Conservation (phyloP, 2,888 invertebrate species). For the Monopis laevigella region DNA sequence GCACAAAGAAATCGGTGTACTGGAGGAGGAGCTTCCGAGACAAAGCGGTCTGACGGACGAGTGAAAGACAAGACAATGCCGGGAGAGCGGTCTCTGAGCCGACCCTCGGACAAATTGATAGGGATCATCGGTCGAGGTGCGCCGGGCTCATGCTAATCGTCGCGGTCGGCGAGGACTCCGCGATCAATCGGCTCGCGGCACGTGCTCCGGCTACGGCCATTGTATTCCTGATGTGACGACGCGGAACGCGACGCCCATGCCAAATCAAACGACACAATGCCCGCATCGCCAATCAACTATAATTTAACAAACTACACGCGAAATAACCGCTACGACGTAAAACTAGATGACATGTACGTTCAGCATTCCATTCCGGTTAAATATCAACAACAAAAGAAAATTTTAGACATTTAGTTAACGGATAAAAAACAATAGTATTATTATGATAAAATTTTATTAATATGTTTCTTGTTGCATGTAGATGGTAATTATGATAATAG, state of each 20-base stretch:
- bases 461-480: slow-evolving; percentile 3
- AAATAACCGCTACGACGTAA: slow-evolving; percentile 34
- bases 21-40: slow-evolving; percentile 32
- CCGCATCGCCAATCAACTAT: slow-evolving; percentile 48
- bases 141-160: slow-evolving; percentile 48
- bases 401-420: too few species aligned
- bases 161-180: slow-evolving; percentile 34
- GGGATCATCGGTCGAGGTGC: slow-evolving; percentile 34
- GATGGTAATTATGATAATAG: too few species aligned
- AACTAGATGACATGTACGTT: slow-evolving; percentile 6
- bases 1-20: slow-evolving; percentile 31
- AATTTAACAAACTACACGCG: slow-evolving; percentile 41
- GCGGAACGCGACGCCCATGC: slow-evolving; percentile 51
- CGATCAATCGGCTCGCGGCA: slow-evolving; percentile 49
- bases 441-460: too few species aligned
- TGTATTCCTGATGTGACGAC: slow-evolving; percentile 51
- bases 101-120: slow-evolving; percentile 48
- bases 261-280: slow-evolving; percentile 54
- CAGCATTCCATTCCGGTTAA: too few species aligned
- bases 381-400: too few species aligned
- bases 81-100: slow-evolving; percentile 32
- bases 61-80: slow-evolving; percentile 51
- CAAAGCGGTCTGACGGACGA: slow-evolving; percentile 35
- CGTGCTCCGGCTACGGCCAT: slow-evolving; percentile 54
- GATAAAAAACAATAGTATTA: too few species aligned